These are phyloP conservation scores for Eristalis pertinax DNA, from an alignment of 2,888 invertebrate species.

Conservation along the genomic window DNA sequence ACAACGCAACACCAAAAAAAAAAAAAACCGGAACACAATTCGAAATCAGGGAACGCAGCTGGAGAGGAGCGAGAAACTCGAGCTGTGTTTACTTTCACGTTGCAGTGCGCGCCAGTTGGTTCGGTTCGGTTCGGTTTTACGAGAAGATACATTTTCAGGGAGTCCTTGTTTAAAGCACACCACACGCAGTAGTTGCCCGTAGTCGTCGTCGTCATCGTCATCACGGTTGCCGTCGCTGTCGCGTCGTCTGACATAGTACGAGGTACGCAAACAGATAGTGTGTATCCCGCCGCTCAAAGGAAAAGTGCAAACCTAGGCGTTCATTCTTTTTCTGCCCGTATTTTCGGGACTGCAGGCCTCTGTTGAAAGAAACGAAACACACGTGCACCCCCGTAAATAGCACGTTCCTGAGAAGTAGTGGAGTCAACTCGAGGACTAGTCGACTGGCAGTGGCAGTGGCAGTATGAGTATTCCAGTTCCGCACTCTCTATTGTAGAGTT, in stretches of 20 bases:
- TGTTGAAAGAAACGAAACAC: constrained; percentile 8
- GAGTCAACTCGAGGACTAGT: background rate
- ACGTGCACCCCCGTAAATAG: constrained; percentile 27
- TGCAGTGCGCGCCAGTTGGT: constrained; percentile 20
- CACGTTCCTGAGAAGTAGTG: background rate
- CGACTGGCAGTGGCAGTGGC: background rate
- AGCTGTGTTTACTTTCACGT: constrained; percentile 35
- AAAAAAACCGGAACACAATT: constrained; percentile 18
- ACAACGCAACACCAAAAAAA: background rate
- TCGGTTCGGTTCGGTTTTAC: constrained; percentile 7
- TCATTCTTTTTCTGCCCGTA: background rate
- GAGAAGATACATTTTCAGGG: constrained; percentile 33
- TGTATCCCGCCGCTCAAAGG: constrained; percentile 49
- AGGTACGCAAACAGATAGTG: constrained; percentile 48
- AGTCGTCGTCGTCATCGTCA: background rate
- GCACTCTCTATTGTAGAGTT: constrained; percentile 11
- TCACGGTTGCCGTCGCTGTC: no score
- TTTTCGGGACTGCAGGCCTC: constrained; percentile 32
- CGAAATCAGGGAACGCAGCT: background rate
- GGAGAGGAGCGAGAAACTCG: constrained; percentile 9
- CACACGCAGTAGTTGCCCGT: background rate
- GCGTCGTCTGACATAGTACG: constrained; percentile 25
- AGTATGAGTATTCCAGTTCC: background rate
- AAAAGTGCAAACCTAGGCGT: constrained; percentile 37
- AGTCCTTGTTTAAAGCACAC: constrained; percentile 41